Evolutionary conservation across 2,797 vertebrate genomes (phyloP).

Genomic region (Eutrigla gurnardus): DNA sequence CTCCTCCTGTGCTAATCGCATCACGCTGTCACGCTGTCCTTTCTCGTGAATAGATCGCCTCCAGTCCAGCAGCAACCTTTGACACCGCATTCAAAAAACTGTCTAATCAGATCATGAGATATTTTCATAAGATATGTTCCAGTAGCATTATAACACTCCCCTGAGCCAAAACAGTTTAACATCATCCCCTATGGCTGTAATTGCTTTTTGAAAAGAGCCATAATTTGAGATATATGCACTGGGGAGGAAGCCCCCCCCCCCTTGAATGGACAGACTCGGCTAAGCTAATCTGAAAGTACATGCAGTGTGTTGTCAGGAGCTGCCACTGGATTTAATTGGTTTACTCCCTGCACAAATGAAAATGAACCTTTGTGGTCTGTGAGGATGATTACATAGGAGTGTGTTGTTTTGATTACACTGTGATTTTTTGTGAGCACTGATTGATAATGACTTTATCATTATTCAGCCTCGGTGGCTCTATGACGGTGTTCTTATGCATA

Average conservation of each 20-base stretch:
- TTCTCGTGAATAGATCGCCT: slow-evolving; percentile 15
- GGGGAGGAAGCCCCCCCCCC: not conserved
- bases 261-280: slow-evolving; percentile 4
- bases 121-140: not conserved
- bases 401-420: not conserved
- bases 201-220: slow-evolving; percentile 18
- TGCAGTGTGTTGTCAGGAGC: slow-evolving; percentile 21
- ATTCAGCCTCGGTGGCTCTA: not conserved
- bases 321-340: slow-evolving; percentile 42
- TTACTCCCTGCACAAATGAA: slow-evolving; percentile 13
- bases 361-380: slow-evolving; percentile 18
- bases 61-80: not conserved
- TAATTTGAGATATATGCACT: slow-evolving; percentile 15
- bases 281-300: slow-evolving; percentile 19
- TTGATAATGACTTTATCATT: not conserved
- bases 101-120: slow-evolving; percentile 23
- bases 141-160: slow-evolving; percentile 6
- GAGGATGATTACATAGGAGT: not conserved
- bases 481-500: not conserved
- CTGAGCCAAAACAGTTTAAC: slow-evolving; percentile 5
- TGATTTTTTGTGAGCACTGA: not conserved
- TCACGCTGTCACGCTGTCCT: not conserved
- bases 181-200: slow-evolving; percentile 14
- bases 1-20: slow-evolving; percentile 13
- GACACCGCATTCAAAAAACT: slow-evolving; percentile 2